phyloP scores from a whole-genome alignment of 2,797 vertebrate genomes.

The Paratrypauchen microcephalus region DNA sequence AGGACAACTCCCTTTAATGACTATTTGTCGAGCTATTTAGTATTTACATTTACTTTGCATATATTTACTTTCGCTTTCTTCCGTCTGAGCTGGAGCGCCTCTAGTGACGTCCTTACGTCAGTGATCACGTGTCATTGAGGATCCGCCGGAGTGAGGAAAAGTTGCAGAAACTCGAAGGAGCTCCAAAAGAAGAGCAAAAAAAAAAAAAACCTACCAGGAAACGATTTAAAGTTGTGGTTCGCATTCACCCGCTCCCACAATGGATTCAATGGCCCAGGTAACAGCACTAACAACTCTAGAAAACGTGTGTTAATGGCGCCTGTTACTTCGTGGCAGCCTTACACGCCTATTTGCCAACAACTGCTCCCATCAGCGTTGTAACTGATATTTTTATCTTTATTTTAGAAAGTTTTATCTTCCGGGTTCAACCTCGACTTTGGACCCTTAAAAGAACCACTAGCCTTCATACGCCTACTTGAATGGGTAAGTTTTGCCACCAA shows the following conservation, averaged over 20 bases:
- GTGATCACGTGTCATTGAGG: slow-evolving; percentile 57
- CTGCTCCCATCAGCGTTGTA: neutral
- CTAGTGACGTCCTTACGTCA: slow-evolving; percentile 25
- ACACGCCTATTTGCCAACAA: slow-evolving; percentile 9
- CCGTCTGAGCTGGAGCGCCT: slow-evolving; percentile 17
- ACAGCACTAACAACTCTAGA: neutral
- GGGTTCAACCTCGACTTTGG: slow-evolving; percentile 79
- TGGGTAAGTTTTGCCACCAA: slow-evolving; percentile 80
- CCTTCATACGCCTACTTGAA: slow-evolving; percentile 89
- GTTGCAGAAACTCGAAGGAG: slow-evolving; percentile 54
- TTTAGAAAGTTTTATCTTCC: slow-evolving; percentile 67
- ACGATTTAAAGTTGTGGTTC: neutral
- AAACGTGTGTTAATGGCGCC: slow-evolving; percentile 9
- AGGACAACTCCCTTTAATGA: neutral
- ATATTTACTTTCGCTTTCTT: neutral
- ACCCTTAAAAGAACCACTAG: slow-evolving; percentile 88
- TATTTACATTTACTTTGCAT: neutral
- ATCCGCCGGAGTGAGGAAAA: slow-evolving; percentile 53
- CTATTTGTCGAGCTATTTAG: neutral
- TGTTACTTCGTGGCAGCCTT: neutral
- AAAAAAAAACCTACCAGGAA: neutral
- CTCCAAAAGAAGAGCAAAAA: neutral
- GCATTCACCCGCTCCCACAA: slow-evolving; percentile 3
- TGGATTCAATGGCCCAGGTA: slow-evolving; percentile 65
- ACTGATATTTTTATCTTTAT: slow-evolving; percentile 2